phyloP scores from a whole-genome alignment of 1,140 invertebrate genomes.

The Lepidurus couesii region DNA sequence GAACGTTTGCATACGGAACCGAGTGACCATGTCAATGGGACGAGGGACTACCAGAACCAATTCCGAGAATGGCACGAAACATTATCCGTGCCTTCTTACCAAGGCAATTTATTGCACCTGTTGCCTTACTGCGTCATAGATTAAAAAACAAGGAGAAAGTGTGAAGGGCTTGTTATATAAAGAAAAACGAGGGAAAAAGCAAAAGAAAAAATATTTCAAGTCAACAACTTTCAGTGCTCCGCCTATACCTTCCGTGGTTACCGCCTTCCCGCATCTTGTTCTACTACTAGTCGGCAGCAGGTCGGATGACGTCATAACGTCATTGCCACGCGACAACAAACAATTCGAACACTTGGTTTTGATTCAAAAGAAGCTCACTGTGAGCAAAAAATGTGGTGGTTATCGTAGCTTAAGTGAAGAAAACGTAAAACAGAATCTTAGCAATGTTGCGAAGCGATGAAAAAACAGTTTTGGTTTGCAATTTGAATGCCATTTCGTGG shows the following conservation, averaged over 20 bases:
- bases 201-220: background rate
- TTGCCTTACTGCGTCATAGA: conserved; percentile 89
- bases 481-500: background rate
- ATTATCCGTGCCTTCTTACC: conserved; percentile 59
- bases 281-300: background rate
- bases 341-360: too few relatives aligned
- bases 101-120: conserved; percentile 69
- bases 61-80: conserved; percentile 81
- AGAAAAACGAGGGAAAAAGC: background rate
- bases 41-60: conserved; percentile 50
- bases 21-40: conserved; percentile 57
- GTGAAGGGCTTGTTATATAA: too few relatives aligned
- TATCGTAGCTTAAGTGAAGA: background rate
- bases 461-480: background rate
- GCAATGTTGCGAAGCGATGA: background rate
- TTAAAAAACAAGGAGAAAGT: conserved; percentile 43
- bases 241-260: conserved; percentile 18
- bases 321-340: too few relatives aligned
- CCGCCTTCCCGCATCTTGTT: conserved; percentile 10
- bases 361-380: background rate
- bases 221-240: background rate
- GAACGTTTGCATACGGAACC: conserved; percentile 46
- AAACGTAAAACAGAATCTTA: background rate
- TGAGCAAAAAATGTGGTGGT: background rate
- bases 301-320: background rate